A percentile compares a stretch with the other conserved stretches of the same genome.
Conservation (phyloP, 2,888 invertebrate genomes). For the Agriopis leucophaearia region DNA sequence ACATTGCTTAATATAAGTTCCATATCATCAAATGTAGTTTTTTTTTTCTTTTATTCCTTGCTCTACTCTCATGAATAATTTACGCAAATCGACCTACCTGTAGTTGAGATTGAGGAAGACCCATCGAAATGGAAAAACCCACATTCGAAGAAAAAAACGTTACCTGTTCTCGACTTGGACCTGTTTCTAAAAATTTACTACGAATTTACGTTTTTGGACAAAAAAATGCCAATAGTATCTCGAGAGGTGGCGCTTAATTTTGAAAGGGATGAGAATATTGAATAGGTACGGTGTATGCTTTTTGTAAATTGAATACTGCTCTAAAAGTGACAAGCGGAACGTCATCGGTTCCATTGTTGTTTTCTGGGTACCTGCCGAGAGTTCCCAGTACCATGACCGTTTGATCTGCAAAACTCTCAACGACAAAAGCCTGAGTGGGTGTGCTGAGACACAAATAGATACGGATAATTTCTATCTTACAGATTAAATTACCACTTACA, state of each 20-base stretch:
- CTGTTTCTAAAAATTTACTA: conserved; percentile 72
- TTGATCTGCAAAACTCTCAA: conserved; percentile 52
- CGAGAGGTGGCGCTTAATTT: conserved; percentile 76
- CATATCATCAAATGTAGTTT: too few species aligned
- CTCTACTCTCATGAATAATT: conserved; percentile 38
- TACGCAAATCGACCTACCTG: conserved; percentile 56
- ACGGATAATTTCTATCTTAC: conserved; percentile 53
- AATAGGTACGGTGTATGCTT: not conserved
- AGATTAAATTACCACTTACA: conserved; percentile 36
- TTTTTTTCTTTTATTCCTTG: too few species aligned
- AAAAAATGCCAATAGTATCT: conserved; percentile 68
- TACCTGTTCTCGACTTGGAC: conserved; percentile 71
- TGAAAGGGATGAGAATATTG: conserved; percentile 53
- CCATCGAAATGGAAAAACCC: conserved; percentile 43
- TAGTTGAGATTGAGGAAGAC: conserved; percentile 64
- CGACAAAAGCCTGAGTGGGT: conserved; percentile 61
- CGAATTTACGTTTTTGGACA: conserved; percentile 65
- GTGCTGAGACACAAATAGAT: conserved; percentile 54
- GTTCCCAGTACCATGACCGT: conserved; percentile 31
- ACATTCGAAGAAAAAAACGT: conserved; percentile 57
- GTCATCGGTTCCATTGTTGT: conserved; percentile 41
- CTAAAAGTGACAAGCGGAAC: conserved; percentile 51
- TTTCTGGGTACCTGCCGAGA: conserved; percentile 32
- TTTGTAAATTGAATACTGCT: conserved; percentile 41
- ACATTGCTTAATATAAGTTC: too few species aligned